Base-by-base conservation (phyloP, 2,888 invertebrate genomes). In the Ptychoptera albimana region DNA sequence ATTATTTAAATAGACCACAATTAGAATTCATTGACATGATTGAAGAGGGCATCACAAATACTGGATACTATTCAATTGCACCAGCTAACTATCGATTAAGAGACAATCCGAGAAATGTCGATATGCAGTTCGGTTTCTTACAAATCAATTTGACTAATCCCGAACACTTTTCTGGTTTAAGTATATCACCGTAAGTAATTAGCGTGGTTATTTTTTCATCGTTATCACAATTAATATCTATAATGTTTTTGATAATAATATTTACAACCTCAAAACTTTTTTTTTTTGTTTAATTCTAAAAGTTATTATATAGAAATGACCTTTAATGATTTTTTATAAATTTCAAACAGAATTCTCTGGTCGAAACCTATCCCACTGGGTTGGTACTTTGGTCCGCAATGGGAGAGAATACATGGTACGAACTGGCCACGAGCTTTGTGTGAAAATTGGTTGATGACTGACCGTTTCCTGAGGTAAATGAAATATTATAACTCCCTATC, bases 361-460 rank as follows among this genome's bases (percentile, higher is more conserved):
- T 89, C 89, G 57, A 75, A 81, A 46, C 91, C 93, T 0, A 83
- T 94, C 50, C 93, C 94, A 2, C 67, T 94, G 10, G 89, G 74
- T 1, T 94, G 93, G 93, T 94, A 93, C 61, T 91, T 92, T 59
- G 76, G 75, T 0, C 78, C 82, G 0, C 91, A 92, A 61, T 94
- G 93, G 93, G 80, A 85, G 58, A 69, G 77, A 13, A 61, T 75
- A 40, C 77, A 83, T 53, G 96, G 96, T 0, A 59, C 63, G 6
- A 74, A 78, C 46, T 97, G 96, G 96, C 74, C 89, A 0, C 73
- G 79, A 46, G 67, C 74, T 5, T 72, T 89, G 57, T 97, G 97
- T 63, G 82, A 88, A 61, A 79, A 81, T 53, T 97, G 96, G 96
- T 77, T 91, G 37, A 76, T 79, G 61, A 77, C 80, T 40, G 91